Percentiles rank a stretch among this genome's conserved stretches.
These are phyloP conservation scores for Oscheius onirici DNA, from an alignment of 2,888 invertebrate species.

Conservation along the genomic window DNA sequence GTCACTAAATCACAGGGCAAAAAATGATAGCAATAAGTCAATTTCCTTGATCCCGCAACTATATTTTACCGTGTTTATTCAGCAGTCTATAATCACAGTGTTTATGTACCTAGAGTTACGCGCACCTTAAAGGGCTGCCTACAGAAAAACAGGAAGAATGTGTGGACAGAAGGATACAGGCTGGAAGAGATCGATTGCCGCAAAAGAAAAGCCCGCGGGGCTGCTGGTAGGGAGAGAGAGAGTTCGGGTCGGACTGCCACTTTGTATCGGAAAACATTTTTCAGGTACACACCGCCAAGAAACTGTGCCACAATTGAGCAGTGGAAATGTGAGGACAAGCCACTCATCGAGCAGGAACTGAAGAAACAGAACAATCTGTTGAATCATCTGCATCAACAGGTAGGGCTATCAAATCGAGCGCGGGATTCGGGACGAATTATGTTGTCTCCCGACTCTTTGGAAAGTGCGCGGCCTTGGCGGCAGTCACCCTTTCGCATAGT, in stretches of 20 bases:
- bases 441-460: not conserved
- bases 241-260: not conserved
- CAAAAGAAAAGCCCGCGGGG: constrained; percentile 21
- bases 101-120: no score
- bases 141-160: no score
- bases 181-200: constrained; percentile 25
- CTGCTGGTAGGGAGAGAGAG: constrained; percentile 1
- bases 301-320: constrained; percentile 42
- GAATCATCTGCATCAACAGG: constrained; percentile 61
- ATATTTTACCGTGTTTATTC: no score
- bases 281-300: constrained; percentile 59
- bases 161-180: not conserved
- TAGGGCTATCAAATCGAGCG: constrained; percentile 34
- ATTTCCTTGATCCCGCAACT: not conserved
- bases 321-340: constrained; percentile 55
- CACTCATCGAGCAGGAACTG: constrained; percentile 59
- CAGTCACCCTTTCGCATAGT: not conserved
- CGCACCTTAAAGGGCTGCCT: no score
- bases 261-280: constrained; percentile 22
- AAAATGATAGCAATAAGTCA: not conserved
- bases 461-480: constrained; percentile 32
- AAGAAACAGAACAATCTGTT: constrained; percentile 63
- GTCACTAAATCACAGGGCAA: no score
- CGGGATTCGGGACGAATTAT: constrained; percentile 22
- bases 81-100: no score